Base-by-base conservation (phyloP, 2,888 invertebrate genomes). In the Scaptomyza cyrtandrae region DNA sequence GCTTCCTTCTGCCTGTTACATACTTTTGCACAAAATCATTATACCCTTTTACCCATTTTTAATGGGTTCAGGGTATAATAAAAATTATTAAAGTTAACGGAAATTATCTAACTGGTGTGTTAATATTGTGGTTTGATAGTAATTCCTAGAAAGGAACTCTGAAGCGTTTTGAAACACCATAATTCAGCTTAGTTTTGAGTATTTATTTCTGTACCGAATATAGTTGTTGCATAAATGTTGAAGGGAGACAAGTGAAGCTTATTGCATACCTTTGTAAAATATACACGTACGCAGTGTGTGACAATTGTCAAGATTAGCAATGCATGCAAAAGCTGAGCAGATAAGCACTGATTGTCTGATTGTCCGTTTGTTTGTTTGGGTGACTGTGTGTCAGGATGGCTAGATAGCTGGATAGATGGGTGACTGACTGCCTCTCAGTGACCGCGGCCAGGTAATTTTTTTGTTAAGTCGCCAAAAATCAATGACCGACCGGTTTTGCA, bases 401-500 rank as follows among this genome's bases (percentile, higher is more conserved):
- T 33, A 27, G 43, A 65, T 65, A 60, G 62, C 59, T 71, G 24
- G 24, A 5, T 68, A 62, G 60, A 56, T 72, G 74, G 57, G 56
- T 74, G 73, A 73, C 65, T 66, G 78, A 66, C 70, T 74, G 75
- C 24, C 57, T 54, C 63, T 48, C 63, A 75, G 62, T 74, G 75
- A 74, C 79, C 84, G 76, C 79, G 87, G 82, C 76, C 85, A 81
- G 85, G 66, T 85, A 81, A 85, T 33, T 83, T 83, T 41, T 83
- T 87, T 82, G 86, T 80, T 37, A 52, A 79, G 80, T 62, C 77
- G 80, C 87, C 87, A 82, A 87, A 83, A 87, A 84, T 84, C 88
- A 87, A 84, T 84, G 83, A 78, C 83, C 83, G 83, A 84, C 83
- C 87, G 83, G 83, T 83, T 84, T 84, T 87, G 83, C 87, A 84